Percentiles rank a stretch among this genome's conserved stretches.
Evolutionary conservation across 2,888 invertebrate genomes (phyloP).

Genomic region (Nephrotoma flavescens): DNA sequence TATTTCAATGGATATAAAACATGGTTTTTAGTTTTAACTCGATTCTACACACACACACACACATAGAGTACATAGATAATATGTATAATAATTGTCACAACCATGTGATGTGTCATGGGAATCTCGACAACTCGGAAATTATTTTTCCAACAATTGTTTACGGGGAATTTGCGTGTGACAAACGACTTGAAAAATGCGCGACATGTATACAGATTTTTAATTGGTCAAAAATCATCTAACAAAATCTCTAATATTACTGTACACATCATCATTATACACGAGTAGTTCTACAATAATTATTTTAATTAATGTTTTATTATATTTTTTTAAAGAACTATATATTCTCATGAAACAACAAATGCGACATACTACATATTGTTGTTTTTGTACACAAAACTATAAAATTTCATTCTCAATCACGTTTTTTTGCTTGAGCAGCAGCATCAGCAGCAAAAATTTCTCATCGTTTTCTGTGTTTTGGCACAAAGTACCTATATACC

Average conservation of each 20-base stretch:
- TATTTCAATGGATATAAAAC: neutral
- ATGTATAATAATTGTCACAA: neutral
- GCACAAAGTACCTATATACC: neutral
- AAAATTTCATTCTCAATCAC: neutral
- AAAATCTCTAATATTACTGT: neutral
- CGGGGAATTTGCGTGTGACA: neutral
- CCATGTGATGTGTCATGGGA: neutral
- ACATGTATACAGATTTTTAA: neutral
- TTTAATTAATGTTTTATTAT: neutral
- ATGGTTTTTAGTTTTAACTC: neutral
- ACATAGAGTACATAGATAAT: neutral
- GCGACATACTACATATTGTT: neutral
- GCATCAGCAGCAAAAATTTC: neutral
- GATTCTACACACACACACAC: neutral
- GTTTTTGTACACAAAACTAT: neutral
- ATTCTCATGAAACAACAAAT: neutral
- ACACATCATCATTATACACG: neutral
- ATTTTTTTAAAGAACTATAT: neutral
- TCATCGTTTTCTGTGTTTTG: neutral
- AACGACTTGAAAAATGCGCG: neutral
- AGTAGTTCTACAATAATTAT: neutral
- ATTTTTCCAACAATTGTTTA: neutral
- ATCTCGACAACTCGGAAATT: neutral
- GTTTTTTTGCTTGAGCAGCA: neutral
- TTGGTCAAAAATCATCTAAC: neutral